phyloP scores from a whole-genome alignment of 1,140 invertebrate genomes.

The Micrasema longulum region DNA sequence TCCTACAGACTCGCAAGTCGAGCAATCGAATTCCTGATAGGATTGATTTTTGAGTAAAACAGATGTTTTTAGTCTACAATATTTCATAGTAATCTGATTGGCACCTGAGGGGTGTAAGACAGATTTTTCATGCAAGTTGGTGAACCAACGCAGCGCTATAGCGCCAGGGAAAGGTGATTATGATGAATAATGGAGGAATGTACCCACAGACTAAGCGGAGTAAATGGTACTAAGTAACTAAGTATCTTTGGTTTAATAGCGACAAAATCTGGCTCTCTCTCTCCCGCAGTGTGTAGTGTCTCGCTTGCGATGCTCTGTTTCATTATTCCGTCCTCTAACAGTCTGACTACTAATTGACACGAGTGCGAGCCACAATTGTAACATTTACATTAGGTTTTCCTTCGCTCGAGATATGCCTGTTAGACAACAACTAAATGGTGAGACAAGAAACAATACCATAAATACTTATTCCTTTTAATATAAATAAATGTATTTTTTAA shows the following conservation, averaged over 20 bases:
- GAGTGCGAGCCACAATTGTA: conserved; percentile 53
- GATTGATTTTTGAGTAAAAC: too few species aligned
- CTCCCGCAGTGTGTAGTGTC: conserved; percentile 28
- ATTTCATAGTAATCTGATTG: too few species aligned
- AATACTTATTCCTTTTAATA: background rate
- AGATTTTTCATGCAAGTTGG: too few species aligned
- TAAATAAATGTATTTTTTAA: conserved; percentile 28
- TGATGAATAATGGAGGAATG: too few species aligned
- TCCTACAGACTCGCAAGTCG: too few species aligned
- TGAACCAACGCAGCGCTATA: too few species aligned
- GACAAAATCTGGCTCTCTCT: conserved; percentile 29
- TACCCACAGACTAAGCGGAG: too few species aligned
- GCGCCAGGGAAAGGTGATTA: too few species aligned
- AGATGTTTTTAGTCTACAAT: too few species aligned
- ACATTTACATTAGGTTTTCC: conserved; percentile 35
- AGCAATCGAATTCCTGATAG: too few species aligned
- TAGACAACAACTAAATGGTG: conserved; percentile 37
- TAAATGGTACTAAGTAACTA: background rate
- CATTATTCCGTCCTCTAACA: conserved; percentile 49
- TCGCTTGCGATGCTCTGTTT: conserved; percentile 43
- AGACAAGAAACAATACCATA: background rate
- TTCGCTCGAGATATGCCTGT: conserved; percentile 52
- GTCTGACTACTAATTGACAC: conserved; percentile 56
- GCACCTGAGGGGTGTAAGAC: too few species aligned
- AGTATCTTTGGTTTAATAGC: conserved; percentile 34